These are phyloP conservation scores for Papilio polyxenes DNA, from an alignment of 1,140 invertebrate genomes.

Conservation along the genomic window DNA sequence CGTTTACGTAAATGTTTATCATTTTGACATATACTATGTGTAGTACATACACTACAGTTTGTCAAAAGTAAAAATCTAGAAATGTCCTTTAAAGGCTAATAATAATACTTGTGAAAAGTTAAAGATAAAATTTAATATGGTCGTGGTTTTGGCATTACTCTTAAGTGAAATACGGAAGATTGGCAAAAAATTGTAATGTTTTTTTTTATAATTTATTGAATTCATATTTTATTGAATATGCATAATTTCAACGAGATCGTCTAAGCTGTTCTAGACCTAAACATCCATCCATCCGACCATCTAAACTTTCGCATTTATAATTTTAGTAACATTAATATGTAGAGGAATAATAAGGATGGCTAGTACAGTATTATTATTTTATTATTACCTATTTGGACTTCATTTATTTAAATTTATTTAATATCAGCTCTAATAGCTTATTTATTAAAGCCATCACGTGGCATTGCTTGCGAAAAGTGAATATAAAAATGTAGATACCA, in stretches of 20 bases:
- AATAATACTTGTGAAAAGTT: neutral
- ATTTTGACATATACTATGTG: neutral
- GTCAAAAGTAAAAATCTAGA: neutral
- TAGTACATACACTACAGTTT: neutral
- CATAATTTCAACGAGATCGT: neutral
- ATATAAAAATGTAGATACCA: neutral
- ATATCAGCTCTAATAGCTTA: neutral
- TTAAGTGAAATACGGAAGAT: conserved; percentile 1
- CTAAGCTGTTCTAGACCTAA: too few relatives aligned
- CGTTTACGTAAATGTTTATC: neutral
- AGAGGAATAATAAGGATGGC: too few relatives aligned
- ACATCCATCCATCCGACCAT: too few relatives aligned
- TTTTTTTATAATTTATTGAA: neutral
- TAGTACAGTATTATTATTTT: neutral
- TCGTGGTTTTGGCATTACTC: neutral
- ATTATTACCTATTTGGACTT: neutral
- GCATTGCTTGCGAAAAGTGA: neutral
- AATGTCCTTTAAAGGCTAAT: neutral
- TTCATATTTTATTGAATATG: neutral
- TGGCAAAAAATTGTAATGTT: neutral
- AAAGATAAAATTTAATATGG: conserved; percentile 1
- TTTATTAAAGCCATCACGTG: neutral
- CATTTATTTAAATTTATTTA: neutral
- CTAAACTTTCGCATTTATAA: too few relatives aligned
- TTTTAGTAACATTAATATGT: too few relatives aligned